Evolutionary conservation across 2,888 invertebrate genomes (phyloP).

Genomic region (Allygus modestus): DNA sequence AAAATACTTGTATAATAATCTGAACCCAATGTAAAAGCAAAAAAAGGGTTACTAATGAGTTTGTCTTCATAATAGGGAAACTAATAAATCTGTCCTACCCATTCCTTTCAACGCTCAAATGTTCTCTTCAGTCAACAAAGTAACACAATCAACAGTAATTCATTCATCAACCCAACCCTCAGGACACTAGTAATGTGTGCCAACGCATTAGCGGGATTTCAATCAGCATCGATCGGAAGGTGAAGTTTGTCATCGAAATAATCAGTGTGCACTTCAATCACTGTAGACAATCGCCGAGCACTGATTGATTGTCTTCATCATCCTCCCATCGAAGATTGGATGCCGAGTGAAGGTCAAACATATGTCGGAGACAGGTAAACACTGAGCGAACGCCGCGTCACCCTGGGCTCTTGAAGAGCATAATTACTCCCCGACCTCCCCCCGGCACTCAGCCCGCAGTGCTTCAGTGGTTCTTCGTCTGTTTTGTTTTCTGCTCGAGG

Average conservation of each 20-base stretch:
- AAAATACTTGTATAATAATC: too few species aligned
- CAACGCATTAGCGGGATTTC: neutral
- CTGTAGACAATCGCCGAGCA: neutral
- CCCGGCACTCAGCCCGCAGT: neutral
- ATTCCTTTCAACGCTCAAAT: too few species aligned
- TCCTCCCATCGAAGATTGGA: conserved; percentile 2
- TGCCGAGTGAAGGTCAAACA: conserved; percentile 33
- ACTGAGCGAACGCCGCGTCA: conserved; percentile 9
- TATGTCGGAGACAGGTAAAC: conserved; percentile 14
- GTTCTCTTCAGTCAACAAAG: neutral
- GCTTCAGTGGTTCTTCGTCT: neutral
- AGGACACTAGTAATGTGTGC: neutral
- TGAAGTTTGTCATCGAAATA: conserved; percentile 25
- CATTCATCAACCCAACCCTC: neutral
- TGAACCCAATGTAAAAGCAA: too few species aligned
- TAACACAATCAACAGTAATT: neutral
- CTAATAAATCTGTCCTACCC: too few species aligned
- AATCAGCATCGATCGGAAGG: conserved; percentile 4
- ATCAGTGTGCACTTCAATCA: neutral
- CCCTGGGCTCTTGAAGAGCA: neutral
- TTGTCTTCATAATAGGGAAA: too few species aligned
- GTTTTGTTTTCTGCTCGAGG: conserved; percentile 30
- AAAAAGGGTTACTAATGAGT: too few species aligned
- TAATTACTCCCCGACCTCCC: conserved; percentile 12
- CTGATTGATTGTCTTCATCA: conserved; percentile 20